These are phyloP conservation scores for Leucoraja ocellata DNA, from an alignment of 2,797 vertebrate genomes.

Conservation along the genomic window DNA sequence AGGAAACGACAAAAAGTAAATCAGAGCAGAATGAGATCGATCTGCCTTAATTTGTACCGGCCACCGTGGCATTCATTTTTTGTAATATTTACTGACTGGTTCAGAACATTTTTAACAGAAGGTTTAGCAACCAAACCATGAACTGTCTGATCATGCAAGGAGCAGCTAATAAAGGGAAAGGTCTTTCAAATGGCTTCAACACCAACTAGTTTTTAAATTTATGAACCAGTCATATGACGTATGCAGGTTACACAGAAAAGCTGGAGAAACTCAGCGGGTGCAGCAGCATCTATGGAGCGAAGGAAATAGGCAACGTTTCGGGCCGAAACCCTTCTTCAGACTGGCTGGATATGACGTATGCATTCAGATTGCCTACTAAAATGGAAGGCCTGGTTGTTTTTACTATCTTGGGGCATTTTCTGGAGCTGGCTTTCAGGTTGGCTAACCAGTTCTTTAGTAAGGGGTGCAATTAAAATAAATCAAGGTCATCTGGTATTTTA, in stretches of 20 bases:
- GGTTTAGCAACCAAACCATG: neutral
- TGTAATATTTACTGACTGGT: neutral
- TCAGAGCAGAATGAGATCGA: too few relatives aligned
- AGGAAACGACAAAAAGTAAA: neutral
- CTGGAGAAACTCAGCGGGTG: too few relatives aligned
- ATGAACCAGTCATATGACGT: neutral
- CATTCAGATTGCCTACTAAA: neutral
- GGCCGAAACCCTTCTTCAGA: too few relatives aligned
- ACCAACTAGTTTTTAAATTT: neutral
- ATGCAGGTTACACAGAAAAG: too few relatives aligned
- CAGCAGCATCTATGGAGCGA: too few relatives aligned
- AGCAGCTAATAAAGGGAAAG: neutral
- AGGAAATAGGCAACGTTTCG: too few relatives aligned
- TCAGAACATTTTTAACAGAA: neutral
- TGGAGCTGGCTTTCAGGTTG: neutral
- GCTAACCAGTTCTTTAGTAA: neutral
- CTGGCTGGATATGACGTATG: neutral
- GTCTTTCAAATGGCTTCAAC: neutral
- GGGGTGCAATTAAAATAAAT: neutral
- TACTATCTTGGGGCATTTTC: neutral
- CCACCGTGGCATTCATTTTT: neutral
- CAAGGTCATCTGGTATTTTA: neutral
- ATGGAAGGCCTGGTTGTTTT: neutral
- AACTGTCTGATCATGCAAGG: neutral
- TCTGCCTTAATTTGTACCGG: neutral